These are phyloP conservation scores for Xiphophorus maculatus DNA, from an alignment of 2,113 vertebrate species.

Conservation along the genomic window DNA sequence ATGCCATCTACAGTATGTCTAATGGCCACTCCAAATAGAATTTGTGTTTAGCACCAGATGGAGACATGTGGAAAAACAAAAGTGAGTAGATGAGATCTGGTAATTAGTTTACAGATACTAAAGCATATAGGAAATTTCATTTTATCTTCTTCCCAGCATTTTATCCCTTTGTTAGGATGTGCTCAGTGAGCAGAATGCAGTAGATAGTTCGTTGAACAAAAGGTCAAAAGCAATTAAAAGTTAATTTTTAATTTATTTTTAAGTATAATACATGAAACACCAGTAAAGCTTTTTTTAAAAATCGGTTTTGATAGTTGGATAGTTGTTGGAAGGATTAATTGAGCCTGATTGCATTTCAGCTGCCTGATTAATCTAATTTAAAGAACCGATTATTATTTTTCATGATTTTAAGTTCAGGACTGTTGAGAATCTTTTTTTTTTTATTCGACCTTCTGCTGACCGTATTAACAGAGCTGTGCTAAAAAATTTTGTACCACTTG, in stretches of 20 bases:
- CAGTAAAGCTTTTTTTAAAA: neutral
- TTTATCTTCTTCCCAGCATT: too few species aligned
- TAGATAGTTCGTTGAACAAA: too few species aligned
- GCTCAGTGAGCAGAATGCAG: too few species aligned
- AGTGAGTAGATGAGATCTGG: too few species aligned
- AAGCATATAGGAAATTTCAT: too few species aligned
- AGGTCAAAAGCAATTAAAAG: too few species aligned
- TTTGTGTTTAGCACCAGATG: slow-evolving; percentile 5
- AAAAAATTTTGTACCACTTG: too few species aligned
- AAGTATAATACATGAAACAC: neutral
- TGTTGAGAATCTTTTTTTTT: neutral
- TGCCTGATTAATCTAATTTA: neutral
- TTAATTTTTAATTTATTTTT: neutral
- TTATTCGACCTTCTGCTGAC: too few species aligned
- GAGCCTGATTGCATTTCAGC: neutral
- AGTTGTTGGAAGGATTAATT: neutral
- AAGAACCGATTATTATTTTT: neutral
- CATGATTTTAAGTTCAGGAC: too few species aligned
- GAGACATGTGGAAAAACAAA: neutral
- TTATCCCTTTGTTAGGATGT: too few species aligned
- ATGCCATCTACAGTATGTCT: slow-evolving; percentile 23
- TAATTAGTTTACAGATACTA: too few species aligned
- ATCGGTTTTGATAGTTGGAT: neutral
- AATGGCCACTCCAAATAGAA: slow-evolving; percentile 6
- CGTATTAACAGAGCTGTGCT: too few species aligned